Conservation (phyloP, 2,888 invertebrate genomes). For the Stenotaenia linearis region DNA sequence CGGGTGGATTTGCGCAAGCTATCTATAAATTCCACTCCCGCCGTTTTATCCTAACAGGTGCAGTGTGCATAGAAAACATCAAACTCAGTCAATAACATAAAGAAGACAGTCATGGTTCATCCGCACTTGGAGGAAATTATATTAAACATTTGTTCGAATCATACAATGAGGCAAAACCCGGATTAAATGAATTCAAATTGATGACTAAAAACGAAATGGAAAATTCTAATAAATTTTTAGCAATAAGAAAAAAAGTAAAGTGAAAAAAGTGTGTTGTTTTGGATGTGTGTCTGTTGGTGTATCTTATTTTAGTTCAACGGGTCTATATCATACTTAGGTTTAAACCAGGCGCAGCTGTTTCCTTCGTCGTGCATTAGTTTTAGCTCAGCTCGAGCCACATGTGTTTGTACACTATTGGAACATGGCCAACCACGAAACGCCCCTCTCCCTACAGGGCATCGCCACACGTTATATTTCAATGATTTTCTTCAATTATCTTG, state of each 20-base stretch:
- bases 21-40: not conserved
- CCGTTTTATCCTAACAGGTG: not conserved
- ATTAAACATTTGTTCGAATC: too few relatives aligned
- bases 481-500: not conserved
- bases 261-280: not conserved
- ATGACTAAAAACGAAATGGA: not conserved
- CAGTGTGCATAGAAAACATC: not conserved
- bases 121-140: not conserved
- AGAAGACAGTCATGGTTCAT: not conserved
- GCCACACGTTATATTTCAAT: slow-evolving; percentile 9
- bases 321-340: not conserved
- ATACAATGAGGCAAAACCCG: too few relatives aligned
- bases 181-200: not conserved
- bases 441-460: not conserved
- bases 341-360: slow-evolving; percentile 9
- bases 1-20: not conserved
- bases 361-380: slow-evolving; percentile 3
- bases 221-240: too few relatives aligned
- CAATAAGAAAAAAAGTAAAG: not conserved
- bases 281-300: not conserved
- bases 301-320: slow-evolving; percentile 3
- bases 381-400: slow-evolving; percentile 1
- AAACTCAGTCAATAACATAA: not conserved
- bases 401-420: slow-evolving; percentile 2
- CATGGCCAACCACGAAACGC: slow-evolving; percentile 5